Percentiles rank a stretch among this genome's conserved stretches.
Evolutionary conservation across 1,140 invertebrate genomes (phyloP).

Genomic region (Neodiprion lecontei): DNA sequence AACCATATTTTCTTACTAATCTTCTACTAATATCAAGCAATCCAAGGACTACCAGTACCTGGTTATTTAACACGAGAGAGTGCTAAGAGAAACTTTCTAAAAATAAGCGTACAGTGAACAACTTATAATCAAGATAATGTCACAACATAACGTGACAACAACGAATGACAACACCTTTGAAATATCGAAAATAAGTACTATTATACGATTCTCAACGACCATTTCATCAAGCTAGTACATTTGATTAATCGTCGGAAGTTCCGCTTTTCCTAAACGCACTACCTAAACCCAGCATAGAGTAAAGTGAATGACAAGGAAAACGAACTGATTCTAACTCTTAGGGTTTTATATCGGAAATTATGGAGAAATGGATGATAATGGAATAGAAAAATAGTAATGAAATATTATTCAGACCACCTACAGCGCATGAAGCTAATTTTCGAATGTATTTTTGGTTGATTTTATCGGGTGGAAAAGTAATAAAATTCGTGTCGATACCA

Average conservation of each 20-base stretch:
- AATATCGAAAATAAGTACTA: too few species aligned
- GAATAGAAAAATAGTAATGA: slow-evolving; percentile 14
- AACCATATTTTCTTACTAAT: slow-evolving; percentile 60
- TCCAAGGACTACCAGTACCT: slow-evolving; percentile 15
- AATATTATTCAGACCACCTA: slow-evolving; percentile 29
- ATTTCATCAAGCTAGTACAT: too few species aligned
- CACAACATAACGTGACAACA: too few species aligned
- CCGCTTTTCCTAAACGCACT: too few species aligned
- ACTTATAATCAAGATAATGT: too few species aligned
- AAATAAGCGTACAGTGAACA: too few species aligned
- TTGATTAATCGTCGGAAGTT: too few species aligned
- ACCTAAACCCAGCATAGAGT: too few species aligned
- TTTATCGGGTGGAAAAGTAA: slow-evolving; percentile 1
- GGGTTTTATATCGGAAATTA: background rate
- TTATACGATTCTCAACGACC: too few species aligned
- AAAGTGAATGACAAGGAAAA: too few species aligned
- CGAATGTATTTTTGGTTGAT: slow-evolving; percentile 26
- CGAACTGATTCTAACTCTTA: background rate
- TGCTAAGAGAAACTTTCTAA: background rate
- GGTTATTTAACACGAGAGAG: background rate
- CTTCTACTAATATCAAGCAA: slow-evolving; percentile 29
- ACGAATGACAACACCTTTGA: too few species aligned
- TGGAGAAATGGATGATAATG: background rate
- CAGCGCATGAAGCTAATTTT: slow-evolving; percentile 29
- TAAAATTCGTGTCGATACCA: background rate